These are phyloP conservation scores for Pachyuromys duprasi DNA, from an alignment of 2,797 vertebrate genomes.

Conservation along the genomic window DNA sequence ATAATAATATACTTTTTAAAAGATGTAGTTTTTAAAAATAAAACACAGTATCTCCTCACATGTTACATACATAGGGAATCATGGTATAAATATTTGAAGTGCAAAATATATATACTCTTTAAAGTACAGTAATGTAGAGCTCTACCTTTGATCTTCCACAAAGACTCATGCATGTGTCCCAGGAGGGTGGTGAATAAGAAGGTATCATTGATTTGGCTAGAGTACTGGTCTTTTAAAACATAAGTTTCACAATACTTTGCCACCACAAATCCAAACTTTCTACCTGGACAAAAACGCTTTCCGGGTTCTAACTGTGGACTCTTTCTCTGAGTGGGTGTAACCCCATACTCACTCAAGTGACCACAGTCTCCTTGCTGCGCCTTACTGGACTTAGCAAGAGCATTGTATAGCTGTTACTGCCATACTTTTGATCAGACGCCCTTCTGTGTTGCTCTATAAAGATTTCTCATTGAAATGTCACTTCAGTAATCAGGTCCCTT, in stretches of 20 bases:
- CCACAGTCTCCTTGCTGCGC: not conserved
- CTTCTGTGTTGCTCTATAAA: not conserved
- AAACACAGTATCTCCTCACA: not conserved
- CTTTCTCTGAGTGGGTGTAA: not conserved
- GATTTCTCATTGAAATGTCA: not conserved
- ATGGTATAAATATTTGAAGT: slow-evolving; percentile 24
- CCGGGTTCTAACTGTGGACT: not conserved
- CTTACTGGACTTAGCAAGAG: not conserved
- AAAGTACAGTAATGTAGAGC: not conserved
- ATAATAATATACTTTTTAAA: not conserved
- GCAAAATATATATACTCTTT: not conserved
- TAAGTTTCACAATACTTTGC: not conserved
- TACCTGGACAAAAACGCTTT: not conserved
- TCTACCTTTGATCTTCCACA: not conserved
- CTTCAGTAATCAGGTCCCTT: not conserved
- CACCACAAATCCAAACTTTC: not conserved
- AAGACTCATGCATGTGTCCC: not conserved
- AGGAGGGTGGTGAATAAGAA: not conserved
- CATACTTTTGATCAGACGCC: not conserved
- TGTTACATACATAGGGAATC: not conserved
- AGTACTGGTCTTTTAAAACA: not conserved
- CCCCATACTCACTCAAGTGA: not conserved
- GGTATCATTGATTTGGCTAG: not conserved
- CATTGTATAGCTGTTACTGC: not conserved
- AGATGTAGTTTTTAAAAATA: not conserved